Base-by-base conservation (phyloP, 2,113 vertebrate genomes). In the Balaeniceps rex region DNA sequence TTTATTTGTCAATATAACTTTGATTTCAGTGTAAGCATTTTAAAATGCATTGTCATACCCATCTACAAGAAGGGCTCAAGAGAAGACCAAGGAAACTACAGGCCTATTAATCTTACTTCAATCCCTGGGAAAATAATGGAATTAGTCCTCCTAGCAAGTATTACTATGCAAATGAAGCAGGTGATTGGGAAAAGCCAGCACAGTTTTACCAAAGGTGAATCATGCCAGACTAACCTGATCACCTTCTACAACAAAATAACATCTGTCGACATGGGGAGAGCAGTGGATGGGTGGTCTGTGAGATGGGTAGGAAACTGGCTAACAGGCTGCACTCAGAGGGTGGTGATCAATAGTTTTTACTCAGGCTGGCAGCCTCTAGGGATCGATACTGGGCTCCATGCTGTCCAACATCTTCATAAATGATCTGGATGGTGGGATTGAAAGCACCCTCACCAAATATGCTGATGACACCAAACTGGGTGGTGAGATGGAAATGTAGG, bases 241-340 rank as follows among this genome's bases (percentile, higher is more conserved):
- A 24, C 21, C 10, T 66, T 84, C 29, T 68, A n/a, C 34, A 88
- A 34, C 22, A 84, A 31, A 36, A 5, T 25, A 69, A 38, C 26
- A 25, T 44, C 54, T 60, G 54, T 82, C 0, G 0, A 1, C 22
- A 2, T 19, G 13, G 38, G 31, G 17, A 78, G 18, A 29, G 15
- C 8, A 17, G 7, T 74, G 31, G 33, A 61, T 55, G 16, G 12
- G 4, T 52, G 58, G 33, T 69, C 64, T 69, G 26, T 74, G 64
- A 58, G 60, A 38, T 54, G 11, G 7, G 11, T 31, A 44, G 42
- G 38, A 38, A 88, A 64, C 70, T 69, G 60, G 36, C 69, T 68
- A 38, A 85, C 5, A 63, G 31, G 47, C 54, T 93, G 49, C 31
- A 12, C 38, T 82, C 80, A n/a, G 60, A 42, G 28, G 7, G 51